phyloP scores from a whole-genome alignment of 64 coral and sea anemone species.

The Trachythela sp. region DNA sequence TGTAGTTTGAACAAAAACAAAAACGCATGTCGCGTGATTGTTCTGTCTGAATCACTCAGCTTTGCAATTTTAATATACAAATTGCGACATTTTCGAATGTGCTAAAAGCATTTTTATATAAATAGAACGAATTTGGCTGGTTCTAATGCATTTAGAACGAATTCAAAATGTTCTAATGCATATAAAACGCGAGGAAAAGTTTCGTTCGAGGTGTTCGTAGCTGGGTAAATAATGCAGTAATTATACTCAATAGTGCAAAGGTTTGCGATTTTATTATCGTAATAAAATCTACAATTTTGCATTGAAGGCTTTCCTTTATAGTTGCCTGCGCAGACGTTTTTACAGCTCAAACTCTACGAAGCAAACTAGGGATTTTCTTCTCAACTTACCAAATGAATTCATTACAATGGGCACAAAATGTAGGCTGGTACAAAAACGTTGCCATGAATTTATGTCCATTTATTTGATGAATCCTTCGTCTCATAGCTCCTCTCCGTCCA shows the following conservation, averaged over 20 bases:
- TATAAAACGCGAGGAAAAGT: not conserved
- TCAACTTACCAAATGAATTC: slow-evolving; percentile 94
- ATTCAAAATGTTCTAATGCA: not conserved
- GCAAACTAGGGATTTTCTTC: not conserved
- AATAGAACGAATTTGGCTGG: not conserved
- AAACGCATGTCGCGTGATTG: not conserved
- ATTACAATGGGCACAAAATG: slow-evolving; percentile 92
- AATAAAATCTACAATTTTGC: not conserved
- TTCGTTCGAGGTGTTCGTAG: not conserved
- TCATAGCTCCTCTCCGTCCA: slow-evolving; percentile 79
- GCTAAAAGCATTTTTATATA: not conserved
- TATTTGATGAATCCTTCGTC: slow-evolving; percentile 83
- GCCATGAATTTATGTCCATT: slow-evolving; percentile 99
- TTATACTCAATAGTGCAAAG: too few species aligned
- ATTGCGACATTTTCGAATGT: not conserved
- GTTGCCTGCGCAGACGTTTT: too few species aligned
- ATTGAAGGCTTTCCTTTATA: too few species aligned
- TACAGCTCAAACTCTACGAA: too few species aligned
- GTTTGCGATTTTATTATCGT: too few species aligned
- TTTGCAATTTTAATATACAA: not conserved
- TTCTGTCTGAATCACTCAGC: not conserved
- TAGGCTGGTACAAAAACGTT: slow-evolving; percentile 81
- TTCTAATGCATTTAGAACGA: not conserved
- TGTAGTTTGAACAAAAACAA: not conserved
- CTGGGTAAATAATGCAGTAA: too few species aligned